phyloP scores from a whole-genome alignment of 2,113 vertebrate genomes.

The Petromus typicus region DNA sequence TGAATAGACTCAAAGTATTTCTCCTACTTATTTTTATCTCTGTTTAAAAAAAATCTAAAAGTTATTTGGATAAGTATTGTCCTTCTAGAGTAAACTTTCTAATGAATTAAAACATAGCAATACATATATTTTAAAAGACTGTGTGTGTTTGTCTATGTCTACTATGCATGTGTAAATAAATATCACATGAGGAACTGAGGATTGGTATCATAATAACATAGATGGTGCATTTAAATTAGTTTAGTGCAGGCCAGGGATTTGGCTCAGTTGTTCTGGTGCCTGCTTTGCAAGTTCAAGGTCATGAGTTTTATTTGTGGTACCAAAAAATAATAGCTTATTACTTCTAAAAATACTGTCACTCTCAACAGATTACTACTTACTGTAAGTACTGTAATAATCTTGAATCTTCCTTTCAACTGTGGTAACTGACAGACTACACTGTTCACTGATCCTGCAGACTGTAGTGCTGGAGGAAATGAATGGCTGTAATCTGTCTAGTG shows the following conservation, averaged over 20 bases:
- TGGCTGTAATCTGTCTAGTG: neutral
- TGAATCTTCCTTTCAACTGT: conserved; percentile 2
- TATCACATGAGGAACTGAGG: neutral
- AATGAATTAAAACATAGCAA: too few species aligned
- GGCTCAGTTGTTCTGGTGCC: too few species aligned
- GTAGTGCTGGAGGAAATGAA: neutral
- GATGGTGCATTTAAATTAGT: neutral
- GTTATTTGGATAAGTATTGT: neutral
- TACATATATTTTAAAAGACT: too few species aligned
- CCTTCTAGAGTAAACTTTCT: neutral
- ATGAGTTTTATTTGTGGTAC: too few species aligned
- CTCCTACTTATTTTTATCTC: neutral
- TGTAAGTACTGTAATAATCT: neutral
- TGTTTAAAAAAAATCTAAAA: neutral
- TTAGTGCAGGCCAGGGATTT: neutral
- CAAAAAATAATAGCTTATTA: too few species aligned
- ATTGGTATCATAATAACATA: neutral
- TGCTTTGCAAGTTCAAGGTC: too few species aligned
- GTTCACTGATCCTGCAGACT: neutral
- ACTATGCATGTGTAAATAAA: neutral
- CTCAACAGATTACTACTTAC: neutral
- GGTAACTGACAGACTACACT: neutral
- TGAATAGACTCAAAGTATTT: neutral
- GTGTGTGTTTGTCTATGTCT: neutral
- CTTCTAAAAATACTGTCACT: neutral